Percentiles rank a stretch among this genome's conserved stretches.
These are phyloP conservation scores for Spea multiplicata DNA, from an alignment of 2,113 vertebrate species.

Conservation along the genomic window DNA sequence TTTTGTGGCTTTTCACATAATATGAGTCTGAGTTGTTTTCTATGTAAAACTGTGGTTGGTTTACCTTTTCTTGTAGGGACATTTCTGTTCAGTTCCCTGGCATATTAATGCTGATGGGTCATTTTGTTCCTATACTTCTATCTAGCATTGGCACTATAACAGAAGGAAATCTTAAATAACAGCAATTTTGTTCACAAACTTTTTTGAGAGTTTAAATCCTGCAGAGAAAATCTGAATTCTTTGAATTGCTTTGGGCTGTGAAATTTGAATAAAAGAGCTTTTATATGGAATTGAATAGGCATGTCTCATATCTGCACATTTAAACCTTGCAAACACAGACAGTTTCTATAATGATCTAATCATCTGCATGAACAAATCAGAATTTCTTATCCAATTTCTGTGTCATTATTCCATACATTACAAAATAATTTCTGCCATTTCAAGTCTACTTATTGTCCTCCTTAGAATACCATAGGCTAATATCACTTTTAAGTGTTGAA, in stretches of 20 bases:
- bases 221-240: conserved; percentile 31
- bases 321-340: conserved; percentile 19
- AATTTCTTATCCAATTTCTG: not conserved
- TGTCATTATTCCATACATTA: conserved; percentile 15
- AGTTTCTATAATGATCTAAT: conserved; percentile 14
- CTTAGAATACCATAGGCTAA: conserved; percentile 1
- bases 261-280: conserved; percentile 31
- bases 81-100: too few species aligned
- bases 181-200: conserved; percentile 23
- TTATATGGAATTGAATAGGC: conserved; percentile 17
- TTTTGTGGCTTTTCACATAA: too few species aligned
- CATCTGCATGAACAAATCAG: conserved; percentile 6
- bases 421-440: conserved; percentile 8
- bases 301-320: conserved; percentile 22
- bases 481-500: not conserved
- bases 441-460: not conserved
- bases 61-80: too few species aligned
- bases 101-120: too few species aligned
- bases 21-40: too few species aligned
- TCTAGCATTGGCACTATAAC: not conserved
- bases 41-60: too few species aligned
- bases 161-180: conserved; percentile 8
- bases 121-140: too few species aligned
- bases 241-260: conserved; percentile 27
- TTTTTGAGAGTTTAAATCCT: conserved; percentile 25